Evolutionary conservation across 2,888 invertebrate genomes (phyloP).

Genomic region (Zele albiditarsus): DNA sequence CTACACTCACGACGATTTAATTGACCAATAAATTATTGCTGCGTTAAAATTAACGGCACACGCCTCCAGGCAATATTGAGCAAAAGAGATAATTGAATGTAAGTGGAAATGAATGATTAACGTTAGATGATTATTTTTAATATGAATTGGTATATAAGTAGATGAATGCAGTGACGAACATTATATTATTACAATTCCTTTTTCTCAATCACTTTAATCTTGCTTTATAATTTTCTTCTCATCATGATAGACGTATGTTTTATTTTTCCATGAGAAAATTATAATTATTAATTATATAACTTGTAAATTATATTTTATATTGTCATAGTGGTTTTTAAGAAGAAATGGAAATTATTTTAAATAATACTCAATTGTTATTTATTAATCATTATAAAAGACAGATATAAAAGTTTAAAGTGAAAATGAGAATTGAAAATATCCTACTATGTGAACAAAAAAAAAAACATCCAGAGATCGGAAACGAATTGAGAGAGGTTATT

Average conservation of each 20-base stretch:
- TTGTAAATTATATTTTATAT: no score
- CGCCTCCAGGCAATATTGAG: slow-evolving; percentile 14
- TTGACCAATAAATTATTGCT: slow-evolving; percentile 25
- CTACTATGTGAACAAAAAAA: not conserved
- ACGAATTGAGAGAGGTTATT: slow-evolving; percentile 8
- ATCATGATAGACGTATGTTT: no score
- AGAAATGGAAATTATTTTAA: no score
- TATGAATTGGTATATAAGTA: not conserved
- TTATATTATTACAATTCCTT: not conserved
- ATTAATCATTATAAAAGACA: not conserved
- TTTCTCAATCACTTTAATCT: no score
- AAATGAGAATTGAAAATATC: not conserved
- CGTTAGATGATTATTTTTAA: not conserved
- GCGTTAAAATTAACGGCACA: slow-evolving; percentile 19
- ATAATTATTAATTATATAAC: no score
- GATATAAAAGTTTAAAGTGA: not conserved
- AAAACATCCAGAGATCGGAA: not conserved
- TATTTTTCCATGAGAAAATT: no score
- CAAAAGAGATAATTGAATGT: slow-evolving; percentile 17
- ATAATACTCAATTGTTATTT: not conserved
- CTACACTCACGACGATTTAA: slow-evolving; percentile 3
- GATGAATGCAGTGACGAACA: not conserved
- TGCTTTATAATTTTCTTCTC: no score
- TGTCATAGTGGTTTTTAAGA: no score
- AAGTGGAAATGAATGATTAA: slow-evolving; percentile 12